Base-by-base conservation (phyloP, 2,797 vertebrate species). In the Tauraco hartlaubi region DNA sequence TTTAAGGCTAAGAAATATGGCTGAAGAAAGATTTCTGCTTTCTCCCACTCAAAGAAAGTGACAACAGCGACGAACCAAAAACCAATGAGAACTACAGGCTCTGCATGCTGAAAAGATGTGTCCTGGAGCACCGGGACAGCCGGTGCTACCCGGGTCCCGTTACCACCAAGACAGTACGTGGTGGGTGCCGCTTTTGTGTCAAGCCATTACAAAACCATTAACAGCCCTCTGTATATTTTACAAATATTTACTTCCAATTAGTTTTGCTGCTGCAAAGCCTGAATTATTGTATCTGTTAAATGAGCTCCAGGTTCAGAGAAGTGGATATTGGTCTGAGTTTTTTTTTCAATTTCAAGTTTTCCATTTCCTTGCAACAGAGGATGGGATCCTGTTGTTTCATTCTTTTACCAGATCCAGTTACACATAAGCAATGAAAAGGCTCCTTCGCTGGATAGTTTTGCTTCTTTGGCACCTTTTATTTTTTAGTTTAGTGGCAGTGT, bases 151-250 rank as follows among this genome's bases (percentile, higher is more conserved):
- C 16, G 17, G 6, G 29, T 17, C 56, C 71, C 52, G n/a, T 20
- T n/a, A 4, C 3, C 49, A 5, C 35, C 46, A 10, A 4, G 54
- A 2, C 26, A 3, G 15, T 0, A 0, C 6, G 35, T 6, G 58
- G 67, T 5, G 2, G 26, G 10, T 72, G 59, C 68, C 33, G 3
- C 51, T 6, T 37, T 29, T 62, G 26, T n/a, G 21, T 44, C 33
- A 39, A 1, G 28, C 64, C 39, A 22, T 43, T 35, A 41, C 63
- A 39, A 56, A 41, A 13, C 25, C 35, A n/a, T 33, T 66, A 39
- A 16, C 46, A 2, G 46, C 8, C 29, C 56, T 63, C 64, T 33
- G 2, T 25, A 20, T 29, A 9, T 51, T 69, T 71, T 12, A 29
- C 23, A 37, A 66, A 58, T 15, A n/a, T 15, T 71, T 73, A 31